phyloP scores from a whole-genome alignment of 2,113 vertebrate genomes.

The Percina caprodes region DNA sequence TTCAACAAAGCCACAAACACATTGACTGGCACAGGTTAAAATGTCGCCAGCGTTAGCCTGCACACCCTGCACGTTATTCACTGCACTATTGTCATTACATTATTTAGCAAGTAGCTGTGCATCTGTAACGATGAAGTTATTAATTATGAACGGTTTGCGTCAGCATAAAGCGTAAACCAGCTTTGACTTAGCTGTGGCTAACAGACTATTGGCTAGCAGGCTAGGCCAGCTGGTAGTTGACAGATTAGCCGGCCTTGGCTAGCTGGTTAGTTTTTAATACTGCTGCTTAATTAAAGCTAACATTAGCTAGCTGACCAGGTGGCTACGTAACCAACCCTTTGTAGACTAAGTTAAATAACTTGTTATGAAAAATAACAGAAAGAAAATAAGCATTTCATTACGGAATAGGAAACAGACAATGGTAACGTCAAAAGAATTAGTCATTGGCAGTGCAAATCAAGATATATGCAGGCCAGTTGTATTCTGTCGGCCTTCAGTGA shows the following conservation, averaged over 20 bases:
- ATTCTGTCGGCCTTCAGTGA: background rate
- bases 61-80: background rate
- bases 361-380: background rate
- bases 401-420: background rate
- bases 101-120: background rate
- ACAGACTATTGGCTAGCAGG: constrained; percentile 45
- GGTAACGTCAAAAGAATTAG: background rate
- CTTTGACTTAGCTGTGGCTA: constrained; percentile 54
- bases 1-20: constrained; percentile 73
- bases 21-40: constrained; percentile 22
- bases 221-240: constrained; percentile 70
- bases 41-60: constrained; percentile 16
- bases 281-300: constrained; percentile 62
- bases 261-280: constrained; percentile 60
- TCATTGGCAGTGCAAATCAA: background rate
- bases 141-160: constrained; percentile 38
- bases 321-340: background rate
- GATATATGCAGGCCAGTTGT: background rate
- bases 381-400: background rate
- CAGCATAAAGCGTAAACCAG: constrained; percentile 53
- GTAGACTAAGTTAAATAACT: background rate
- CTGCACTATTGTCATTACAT: background rate
- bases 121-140: constrained; percentile 6
- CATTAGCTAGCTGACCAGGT: constrained; percentile 37
- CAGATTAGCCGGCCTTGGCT: constrained; percentile 76